phyloP scores from a whole-genome alignment of 2,113 vertebrate species.

The Haemorhous mexicanus region DNA sequence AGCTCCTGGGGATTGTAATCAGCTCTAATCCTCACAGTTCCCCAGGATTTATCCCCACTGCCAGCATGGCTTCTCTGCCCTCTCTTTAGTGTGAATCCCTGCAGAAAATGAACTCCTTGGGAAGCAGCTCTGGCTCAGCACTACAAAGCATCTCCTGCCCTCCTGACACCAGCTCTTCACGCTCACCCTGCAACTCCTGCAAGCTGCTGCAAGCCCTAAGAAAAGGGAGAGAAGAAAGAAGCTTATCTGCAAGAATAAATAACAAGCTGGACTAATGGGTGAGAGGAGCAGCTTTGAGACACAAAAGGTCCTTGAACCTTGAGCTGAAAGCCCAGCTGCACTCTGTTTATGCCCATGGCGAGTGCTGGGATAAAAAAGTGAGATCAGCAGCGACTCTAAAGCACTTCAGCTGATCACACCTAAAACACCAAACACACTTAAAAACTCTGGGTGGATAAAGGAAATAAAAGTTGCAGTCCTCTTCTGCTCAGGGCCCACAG shows the following conservation, averaged over 20 bases:
- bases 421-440: neutral
- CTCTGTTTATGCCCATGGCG: neutral
- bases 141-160: neutral
- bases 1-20: neutral
- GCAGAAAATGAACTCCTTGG: neutral
- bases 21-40: neutral
- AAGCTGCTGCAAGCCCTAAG: neutral
- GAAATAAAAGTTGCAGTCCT: neutral
- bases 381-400: neutral
- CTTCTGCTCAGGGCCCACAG: neutral
- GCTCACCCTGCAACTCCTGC: neutral
- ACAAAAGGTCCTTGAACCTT: neutral
- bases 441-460: neutral
- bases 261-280: neutral
- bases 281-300: neutral
- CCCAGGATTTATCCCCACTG: neutral
- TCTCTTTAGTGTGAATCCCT: neutral
- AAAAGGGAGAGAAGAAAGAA: neutral
- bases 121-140: neutral
- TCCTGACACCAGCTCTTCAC: neutral
- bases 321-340: neutral
- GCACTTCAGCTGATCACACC: neutral
- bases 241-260: neutral
- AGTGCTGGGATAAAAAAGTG: neutral
- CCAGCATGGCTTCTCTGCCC: neutral